Percentiles rank a stretch among this genome's conserved stretches.
Conservation (phyloP, 2,888 invertebrate genomes). For the Stenurella melanura region DNA sequence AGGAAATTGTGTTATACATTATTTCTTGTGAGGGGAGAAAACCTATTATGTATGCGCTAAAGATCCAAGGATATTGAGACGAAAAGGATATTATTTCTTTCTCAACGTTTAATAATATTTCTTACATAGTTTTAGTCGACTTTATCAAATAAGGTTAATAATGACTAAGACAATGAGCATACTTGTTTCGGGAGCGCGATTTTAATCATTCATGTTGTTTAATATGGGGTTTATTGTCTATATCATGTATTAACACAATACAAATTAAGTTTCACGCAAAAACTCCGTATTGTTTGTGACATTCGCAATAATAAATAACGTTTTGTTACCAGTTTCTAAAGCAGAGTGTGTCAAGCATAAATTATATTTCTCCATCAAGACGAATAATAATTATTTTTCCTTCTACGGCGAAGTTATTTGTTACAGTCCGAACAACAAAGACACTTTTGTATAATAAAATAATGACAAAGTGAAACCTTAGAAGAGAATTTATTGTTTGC, state of each 20-base stretch:
- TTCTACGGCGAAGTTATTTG: conserved; percentile 27
- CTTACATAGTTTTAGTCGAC: too few relatives aligned
- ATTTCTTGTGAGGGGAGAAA: too few relatives aligned
- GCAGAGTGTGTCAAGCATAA: conserved; percentile 26
- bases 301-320: conserved; percentile 7
- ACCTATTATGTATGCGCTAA: too few relatives aligned
- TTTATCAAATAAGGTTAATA: too few relatives aligned
- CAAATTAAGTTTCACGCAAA: conserved; percentile 1
- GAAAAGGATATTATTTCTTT: too few relatives aligned
- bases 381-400: conserved; percentile 21
- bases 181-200: neutral
- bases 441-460: conserved; percentile 23
- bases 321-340: conserved; percentile 22
- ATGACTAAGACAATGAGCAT: neutral
- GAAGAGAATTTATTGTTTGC: conserved; percentile 9
- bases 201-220: neutral
- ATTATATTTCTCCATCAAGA: conserved; percentile 17
- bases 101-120: too few relatives aligned
- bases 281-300: neutral
- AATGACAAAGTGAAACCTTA: conserved; percentile 18
- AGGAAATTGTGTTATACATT: too few relatives aligned
- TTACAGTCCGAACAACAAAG: conserved; percentile 27
- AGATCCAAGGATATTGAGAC: too few relatives aligned
- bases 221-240: neutral
- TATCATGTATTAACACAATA: neutral